Percentiles rank a stretch among this genome's conserved stretches.
Evolutionary conservation across 2,113 vertebrate genomes (phyloP).

Genomic region (Indicator maculatus): DNA sequence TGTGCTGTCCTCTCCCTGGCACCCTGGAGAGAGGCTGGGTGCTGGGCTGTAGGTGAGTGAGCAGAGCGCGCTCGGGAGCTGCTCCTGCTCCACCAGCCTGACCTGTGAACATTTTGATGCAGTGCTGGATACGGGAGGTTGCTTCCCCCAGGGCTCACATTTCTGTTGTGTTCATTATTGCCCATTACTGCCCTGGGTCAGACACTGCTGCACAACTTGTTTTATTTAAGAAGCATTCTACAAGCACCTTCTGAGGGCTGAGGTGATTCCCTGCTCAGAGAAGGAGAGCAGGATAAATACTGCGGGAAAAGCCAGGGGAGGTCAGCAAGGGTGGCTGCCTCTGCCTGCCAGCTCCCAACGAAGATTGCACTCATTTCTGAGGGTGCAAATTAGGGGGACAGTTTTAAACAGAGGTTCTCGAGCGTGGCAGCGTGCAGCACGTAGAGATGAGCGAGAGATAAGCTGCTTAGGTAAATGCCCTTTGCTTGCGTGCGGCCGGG

Average conservation of each 20-base stretch:
- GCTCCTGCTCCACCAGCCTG: not conserved
- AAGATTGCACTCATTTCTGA: not conserved
- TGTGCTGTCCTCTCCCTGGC: not conserved
- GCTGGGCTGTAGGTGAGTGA: not conserved
- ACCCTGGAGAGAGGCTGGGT: not conserved
- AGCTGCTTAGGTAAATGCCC: not conserved
- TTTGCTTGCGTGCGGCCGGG: not conserved
- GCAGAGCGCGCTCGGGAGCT: rapidly evolving
- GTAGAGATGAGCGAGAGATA: not conserved
- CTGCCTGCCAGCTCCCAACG: not conserved
- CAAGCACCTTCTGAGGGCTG: not conserved
- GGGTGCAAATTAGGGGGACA: not conserved
- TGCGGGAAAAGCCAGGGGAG: rapidly evolving
- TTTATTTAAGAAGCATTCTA: not conserved
- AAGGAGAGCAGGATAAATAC: not conserved
- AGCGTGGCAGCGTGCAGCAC: not conserved
- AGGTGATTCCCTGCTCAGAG: not conserved
- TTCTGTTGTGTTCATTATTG: not conserved
- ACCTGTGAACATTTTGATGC: not conserved
- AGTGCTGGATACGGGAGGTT: not conserved
- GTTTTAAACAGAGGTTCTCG: not conserved
- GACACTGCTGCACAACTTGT: not conserved
- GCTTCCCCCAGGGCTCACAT: not conserved
- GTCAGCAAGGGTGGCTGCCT: not conserved
- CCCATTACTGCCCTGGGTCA: not conserved